Percentiles rank a stretch among this genome's conserved stretches.
These are phyloP conservation scores for Bombus sylvicola DNA, from an alignment of 1,140 invertebrate genomes.

Conservation along the genomic window DNA sequence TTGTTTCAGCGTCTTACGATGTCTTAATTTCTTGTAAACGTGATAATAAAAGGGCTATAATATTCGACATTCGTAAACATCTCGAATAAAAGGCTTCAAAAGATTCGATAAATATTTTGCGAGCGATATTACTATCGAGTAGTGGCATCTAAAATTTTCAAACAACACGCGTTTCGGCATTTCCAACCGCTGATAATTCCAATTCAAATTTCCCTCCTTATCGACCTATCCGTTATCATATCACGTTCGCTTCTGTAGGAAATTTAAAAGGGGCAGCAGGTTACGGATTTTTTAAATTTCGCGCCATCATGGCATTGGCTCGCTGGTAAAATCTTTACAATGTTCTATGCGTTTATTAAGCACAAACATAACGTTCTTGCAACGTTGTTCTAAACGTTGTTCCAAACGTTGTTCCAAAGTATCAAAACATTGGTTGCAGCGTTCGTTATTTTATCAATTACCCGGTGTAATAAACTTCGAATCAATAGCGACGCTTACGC, in stretches of 20 bases:
- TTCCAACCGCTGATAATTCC: not conserved
- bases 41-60: too few relatives aligned
- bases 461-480: not conserved
- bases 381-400: not conserved
- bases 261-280: not conserved
- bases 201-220: not conserved
- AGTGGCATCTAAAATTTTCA: conserved; percentile 10
- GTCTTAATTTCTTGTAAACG: too few relatives aligned
- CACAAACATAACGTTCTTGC: not conserved
- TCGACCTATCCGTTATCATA: not conserved
- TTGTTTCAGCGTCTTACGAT: not conserved
- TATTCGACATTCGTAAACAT: not conserved
- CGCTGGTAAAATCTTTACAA: not conserved
- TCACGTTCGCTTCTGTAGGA: not conserved
- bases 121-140: not conserved
- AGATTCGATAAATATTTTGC: not conserved
- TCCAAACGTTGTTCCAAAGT: not conserved
- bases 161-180: not conserved
- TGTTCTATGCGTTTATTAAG: not conserved
- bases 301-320: not conserved
- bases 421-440: not conserved
- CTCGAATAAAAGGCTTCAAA: not conserved
- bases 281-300: not conserved
- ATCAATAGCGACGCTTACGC: not conserved
- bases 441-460: too few relatives aligned